Conservation (phyloP, 2,113 vertebrate genomes). For the Calyptommatus sinebrachiatus region DNA sequence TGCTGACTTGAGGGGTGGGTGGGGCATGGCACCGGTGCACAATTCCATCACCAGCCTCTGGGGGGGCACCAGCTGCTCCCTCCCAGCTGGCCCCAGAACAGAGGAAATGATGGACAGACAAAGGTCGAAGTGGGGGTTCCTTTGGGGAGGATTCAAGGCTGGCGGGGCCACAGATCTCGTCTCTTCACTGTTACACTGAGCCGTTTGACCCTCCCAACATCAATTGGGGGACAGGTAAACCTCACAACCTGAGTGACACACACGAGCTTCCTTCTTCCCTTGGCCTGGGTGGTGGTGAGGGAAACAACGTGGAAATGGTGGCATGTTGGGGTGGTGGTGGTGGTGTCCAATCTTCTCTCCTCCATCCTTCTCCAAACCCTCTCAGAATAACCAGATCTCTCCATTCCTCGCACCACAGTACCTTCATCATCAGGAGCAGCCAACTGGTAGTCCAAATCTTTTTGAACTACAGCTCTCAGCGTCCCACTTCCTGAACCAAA, state of each 20-base stretch:
- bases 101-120: background rate
- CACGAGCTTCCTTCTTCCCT: background rate
- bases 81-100: background rate
- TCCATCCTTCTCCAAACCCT: background rate
- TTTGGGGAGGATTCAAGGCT: background rate
- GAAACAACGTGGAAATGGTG: background rate
- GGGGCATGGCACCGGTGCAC: background rate
- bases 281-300: background rate
- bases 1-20: background rate
- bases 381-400: background rate
- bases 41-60: background rate
- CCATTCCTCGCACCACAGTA: background rate
- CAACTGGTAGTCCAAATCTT: too few relatives aligned
- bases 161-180: background rate
- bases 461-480: too few relatives aligned
- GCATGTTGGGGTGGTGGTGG: background rate
- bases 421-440: too few relatives aligned
- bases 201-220: background rate
- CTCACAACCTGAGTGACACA: fast-evolving
- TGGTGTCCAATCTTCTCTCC: conserved; percentile 33
- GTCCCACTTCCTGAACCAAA: too few relatives aligned
- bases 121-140: background rate
- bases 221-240: background rate
- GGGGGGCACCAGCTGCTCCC: background rate
- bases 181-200: background rate